Evolutionary conservation across 2,113 vertebrate species (phyloP).

Genomic region (Heloderma charlesbogerti): DNA sequence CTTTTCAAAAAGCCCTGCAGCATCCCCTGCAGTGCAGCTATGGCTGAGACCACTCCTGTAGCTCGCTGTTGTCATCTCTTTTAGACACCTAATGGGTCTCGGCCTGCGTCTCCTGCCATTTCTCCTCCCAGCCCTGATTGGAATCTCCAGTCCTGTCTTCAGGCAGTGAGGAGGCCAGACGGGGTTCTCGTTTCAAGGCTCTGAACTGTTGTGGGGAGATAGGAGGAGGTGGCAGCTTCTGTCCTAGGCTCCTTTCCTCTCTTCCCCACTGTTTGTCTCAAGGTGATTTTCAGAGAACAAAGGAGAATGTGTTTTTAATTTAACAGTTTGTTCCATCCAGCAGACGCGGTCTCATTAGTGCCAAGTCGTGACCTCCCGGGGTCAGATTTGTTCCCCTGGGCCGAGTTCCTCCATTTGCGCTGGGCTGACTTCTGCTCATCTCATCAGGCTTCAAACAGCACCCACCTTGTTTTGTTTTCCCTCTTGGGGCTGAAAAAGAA

Average conservation of each 20-base stretch:
- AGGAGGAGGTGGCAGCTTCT: neutral
- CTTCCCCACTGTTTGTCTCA: accelerated
- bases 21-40: neutral
- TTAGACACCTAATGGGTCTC: neutral
- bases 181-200: neutral
- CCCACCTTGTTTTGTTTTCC: neutral
- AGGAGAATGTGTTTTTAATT: accelerated
- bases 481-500: neutral
- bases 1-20: neutral
- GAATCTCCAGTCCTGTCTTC: neutral
- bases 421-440: neutral
- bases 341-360: slow-evolving; percentile 28
- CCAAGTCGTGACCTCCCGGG: slow-evolving; percentile 14
- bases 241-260: accelerated
- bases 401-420: accelerated
- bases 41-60: neutral
- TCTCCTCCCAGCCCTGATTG: too few species aligned
- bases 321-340: neutral
- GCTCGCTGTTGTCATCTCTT: too few species aligned
- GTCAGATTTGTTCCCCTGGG: neutral
- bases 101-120: neutral
- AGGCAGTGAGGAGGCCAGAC: neutral
- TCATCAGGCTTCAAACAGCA: neutral
- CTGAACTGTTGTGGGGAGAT: neutral
- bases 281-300: neutral